A percentile compares a stretch with the other conserved stretches of the same genome.
Evolutionary conservation across 1,140 invertebrate species (phyloP).

Genomic region (Bombus pyrosoma): DNA sequence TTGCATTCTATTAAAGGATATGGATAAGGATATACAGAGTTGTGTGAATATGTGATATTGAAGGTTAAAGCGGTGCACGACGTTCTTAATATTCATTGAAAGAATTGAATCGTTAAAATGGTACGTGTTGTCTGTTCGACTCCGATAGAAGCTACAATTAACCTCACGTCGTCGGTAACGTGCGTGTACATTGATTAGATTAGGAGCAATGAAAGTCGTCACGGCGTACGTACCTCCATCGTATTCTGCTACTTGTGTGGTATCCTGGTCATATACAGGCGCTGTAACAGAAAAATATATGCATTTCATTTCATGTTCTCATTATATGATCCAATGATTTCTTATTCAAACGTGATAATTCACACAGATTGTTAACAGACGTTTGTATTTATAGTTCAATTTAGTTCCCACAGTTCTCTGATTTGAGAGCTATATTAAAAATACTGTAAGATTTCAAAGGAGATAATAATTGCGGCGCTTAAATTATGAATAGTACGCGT

Average conservation of each 20-base stretch:
- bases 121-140: background rate
- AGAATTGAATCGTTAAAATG: conserved; percentile 34
- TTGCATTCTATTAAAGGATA: background rate
- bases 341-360: no score
- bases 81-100: conserved; percentile 46
- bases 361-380: no score
- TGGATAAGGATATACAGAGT: no score
- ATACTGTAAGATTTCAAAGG: no score
- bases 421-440: no score
- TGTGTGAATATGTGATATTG: background rate
- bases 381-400: no score
- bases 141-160: conserved; percentile 47
- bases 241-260: conserved; percentile 79
- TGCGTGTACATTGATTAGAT: conserved; percentile 59
- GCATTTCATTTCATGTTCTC: background rate
- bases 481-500: no score
- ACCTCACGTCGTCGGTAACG: conserved; percentile 41
- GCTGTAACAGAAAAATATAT: conserved; percentile 74
- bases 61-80: background rate
- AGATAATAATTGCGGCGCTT: no score
- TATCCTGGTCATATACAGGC: conserved; percentile 80
- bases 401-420: no score
- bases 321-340: background rate
- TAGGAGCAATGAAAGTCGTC: conserved; percentile 54
- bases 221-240: conserved; percentile 72